Evolutionary conservation across 1,140 invertebrate genomes (phyloP), one percentile per base, ranked within the genome.

Genomic region (Bombus polaris): DNA sequence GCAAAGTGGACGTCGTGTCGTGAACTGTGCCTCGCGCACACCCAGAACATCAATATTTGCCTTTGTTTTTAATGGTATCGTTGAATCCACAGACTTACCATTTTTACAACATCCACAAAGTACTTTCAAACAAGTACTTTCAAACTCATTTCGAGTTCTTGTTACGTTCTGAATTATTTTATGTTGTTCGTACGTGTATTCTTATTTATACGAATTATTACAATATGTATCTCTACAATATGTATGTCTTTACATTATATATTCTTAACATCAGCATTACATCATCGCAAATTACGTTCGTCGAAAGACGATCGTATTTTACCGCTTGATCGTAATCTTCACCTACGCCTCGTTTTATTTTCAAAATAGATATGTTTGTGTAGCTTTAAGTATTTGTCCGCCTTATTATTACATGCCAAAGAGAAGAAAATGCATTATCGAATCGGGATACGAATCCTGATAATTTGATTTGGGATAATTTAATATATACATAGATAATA

Each of bases 11-110:
- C 32, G 3, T 44, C 28, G 28, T 62, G 39, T 42, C n/a, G 39
- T 72, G 25, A 62, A 59, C 78, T 32, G 47, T 53, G 42, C 3
- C 22, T 53, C 4, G 53, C 25, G 8, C 39, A 39, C 62, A 65
- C 42, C 66, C n/a, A 71, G 28, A 79, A 37, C 3, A 72, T 71
- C 75, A 37, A 68, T 78, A 83, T 78, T 84, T 47, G 28, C 37
- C 2, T 37, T 70, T 10, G 12, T 0, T 78, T 70, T 70, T 57
- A 76, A 39, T n/a, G 44, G n/a, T 75, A 37, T 32, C 72, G 62
- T 15, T 8, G 1, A 9, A 44, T 59, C 44, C 12, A 59, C 12
- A 25, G 6, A 70, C 13, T 35, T 18, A 42, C 12, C 13, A 18
- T 22, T 74, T 73, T 73, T 39, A 13, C 4, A 73, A 8, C 2